These are phyloP conservation scores for Setipinna tenuifilis DNA, from an alignment of 2,797 vertebrate genomes.

Conservation along the genomic window DNA sequence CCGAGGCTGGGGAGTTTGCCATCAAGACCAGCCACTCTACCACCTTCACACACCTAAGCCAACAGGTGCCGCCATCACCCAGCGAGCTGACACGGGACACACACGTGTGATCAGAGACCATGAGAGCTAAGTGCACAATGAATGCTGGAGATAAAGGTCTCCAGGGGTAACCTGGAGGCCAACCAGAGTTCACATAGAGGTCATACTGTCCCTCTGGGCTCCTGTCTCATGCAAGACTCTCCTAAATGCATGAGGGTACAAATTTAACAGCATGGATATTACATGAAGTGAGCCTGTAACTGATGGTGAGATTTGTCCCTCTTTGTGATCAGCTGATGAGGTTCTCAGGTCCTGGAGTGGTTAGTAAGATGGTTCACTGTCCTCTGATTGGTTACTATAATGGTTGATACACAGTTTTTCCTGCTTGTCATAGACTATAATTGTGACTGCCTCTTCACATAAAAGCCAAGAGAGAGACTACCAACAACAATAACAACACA, in stretches of 20 bases:
- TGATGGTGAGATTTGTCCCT: not conserved
- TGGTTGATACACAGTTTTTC: slow-evolving; percentile 52
- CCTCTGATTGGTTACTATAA: slow-evolving; percentile 26
- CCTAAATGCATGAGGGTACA: not conserved
- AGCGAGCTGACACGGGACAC: slow-evolving; percentile 58
- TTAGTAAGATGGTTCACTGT: slow-evolving; percentile 5
- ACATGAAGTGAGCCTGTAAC: not conserved
- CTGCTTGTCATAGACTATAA: slow-evolving; percentile 8
- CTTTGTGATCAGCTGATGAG: not conserved
- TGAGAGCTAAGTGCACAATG: not conserved
- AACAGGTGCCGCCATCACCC: slow-evolving; percentile 45
- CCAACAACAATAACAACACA: slow-evolving; percentile 62
- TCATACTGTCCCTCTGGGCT: not conserved
- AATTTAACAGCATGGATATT: not conserved
- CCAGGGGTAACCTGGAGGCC: not conserved
- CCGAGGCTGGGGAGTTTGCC: slow-evolving; percentile 63
- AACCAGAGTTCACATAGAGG: not conserved
- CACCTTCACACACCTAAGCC: slow-evolving; percentile 67
- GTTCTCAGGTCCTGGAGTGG: slow-evolving; percentile 12
- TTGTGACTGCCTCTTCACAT: slow-evolving; percentile 66
- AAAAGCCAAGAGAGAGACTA: slow-evolving; percentile 62
- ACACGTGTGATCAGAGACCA: slow-evolving; percentile 55
- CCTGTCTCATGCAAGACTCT: not conserved
- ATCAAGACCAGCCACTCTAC: slow-evolving; percentile 72
- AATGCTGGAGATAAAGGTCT: not conserved